phyloP scores from a whole-genome alignment of 1,140 invertebrate species.

The Platyscapa corneri region DNA sequence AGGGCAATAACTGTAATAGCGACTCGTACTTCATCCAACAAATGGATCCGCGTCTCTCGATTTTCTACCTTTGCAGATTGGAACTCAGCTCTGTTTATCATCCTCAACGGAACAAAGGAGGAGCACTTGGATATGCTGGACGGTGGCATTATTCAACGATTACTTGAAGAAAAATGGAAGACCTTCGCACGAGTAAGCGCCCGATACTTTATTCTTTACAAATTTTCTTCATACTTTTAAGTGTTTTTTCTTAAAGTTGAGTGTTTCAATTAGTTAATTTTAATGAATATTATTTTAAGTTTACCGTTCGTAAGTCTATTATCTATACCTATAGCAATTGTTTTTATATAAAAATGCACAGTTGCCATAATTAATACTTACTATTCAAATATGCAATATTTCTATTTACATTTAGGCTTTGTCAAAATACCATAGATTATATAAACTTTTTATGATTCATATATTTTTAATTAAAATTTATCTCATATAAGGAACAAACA shows the following conservation, averaged over 20 bases:
- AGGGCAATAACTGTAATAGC: conserved; percentile 53
- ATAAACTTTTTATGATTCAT: too few relatives aligned
- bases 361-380: too few relatives aligned
- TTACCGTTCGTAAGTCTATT: background rate
- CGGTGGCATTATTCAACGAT: conserved; percentile 96
- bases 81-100: conserved; percentile 98
- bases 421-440: too few relatives aligned
- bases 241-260: background rate
- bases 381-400: too few relatives aligned
- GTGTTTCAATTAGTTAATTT: background rate
- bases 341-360: background rate
- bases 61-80: conserved; percentile 83
- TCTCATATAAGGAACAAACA: too few relatives aligned
- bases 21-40: conserved; percentile 43
- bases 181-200: conserved; percentile 92
- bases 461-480: too few relatives aligned
- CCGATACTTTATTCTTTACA: conserved; percentile 37
- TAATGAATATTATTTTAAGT: background rate
- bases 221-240: background rate
- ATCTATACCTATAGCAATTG: background rate
- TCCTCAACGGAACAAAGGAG: conserved; percentile 96
- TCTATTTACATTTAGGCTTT: too few relatives aligned
- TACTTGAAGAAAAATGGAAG: conserved; percentile 99
- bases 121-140: conserved; percentile 99
- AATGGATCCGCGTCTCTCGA: conserved; percentile 42